Evolutionary conservation across 2,797 vertebrate species (phyloP).

Genomic region (Taenioides sp.): DNA sequence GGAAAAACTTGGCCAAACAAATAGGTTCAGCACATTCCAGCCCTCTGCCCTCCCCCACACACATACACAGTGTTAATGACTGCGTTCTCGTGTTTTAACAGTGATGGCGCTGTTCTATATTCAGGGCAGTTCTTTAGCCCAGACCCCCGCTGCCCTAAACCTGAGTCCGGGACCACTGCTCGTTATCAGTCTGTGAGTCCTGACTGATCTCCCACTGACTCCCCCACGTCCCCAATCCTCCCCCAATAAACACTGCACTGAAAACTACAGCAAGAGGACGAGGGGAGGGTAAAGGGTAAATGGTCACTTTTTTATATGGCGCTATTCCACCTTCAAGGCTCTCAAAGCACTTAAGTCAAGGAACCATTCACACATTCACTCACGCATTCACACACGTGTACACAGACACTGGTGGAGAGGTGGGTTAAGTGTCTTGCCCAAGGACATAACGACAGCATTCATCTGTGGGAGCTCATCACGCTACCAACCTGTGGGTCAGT

Average conservation of each 20-base stretch:
- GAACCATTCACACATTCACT: no score
- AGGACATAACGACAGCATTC: no score
- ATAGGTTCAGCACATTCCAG: neutral
- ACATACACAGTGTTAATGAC: conserved; percentile 4
- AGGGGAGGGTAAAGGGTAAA: conserved; percentile 21
- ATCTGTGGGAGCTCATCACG: no score
- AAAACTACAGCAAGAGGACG: conserved; percentile 18
- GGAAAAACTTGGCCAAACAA: no score
- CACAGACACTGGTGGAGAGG: no score
- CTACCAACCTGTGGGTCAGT: no score
- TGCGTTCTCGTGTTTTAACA: conserved; percentile 8
- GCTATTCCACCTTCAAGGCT: no score
- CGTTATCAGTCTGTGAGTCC: conserved; percentile 51
- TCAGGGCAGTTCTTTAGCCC: neutral
- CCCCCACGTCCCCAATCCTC: conserved; percentile 1
- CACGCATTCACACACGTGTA: no score
- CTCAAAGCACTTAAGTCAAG: no score
- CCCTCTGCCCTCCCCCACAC: conserved; percentile 12
- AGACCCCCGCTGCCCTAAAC: conserved; percentile 19
- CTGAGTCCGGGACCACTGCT: conserved; percentile 31
- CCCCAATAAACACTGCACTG: conserved; percentile 53
- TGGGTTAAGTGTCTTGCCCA: no score
- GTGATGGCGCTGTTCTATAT: conserved; percentile 1
- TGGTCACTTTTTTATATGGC: no score
- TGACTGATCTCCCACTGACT: conserved; percentile 46